Evolutionary conservation across 2,888 invertebrate species (phyloP).

Genomic region (Ophraella communa): DNA sequence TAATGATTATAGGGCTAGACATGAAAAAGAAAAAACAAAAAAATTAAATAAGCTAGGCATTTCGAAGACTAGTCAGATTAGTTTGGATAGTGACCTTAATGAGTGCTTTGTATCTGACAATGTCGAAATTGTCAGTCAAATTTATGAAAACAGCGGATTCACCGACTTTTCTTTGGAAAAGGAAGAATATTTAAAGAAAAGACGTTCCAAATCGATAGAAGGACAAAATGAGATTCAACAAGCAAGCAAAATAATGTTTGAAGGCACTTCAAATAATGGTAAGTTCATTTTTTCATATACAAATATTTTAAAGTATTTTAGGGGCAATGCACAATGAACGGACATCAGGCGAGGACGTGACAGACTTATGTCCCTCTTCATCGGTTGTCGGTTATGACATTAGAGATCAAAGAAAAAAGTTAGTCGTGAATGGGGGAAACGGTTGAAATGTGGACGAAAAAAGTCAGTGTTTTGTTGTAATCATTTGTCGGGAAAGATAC

Average conservation of each 20-base stretch:
- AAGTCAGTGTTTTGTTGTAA: too few relatives aligned
- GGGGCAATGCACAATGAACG: too few relatives aligned
- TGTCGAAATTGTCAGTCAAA: slow-evolving; percentile 49
- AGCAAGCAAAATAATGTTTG: slow-evolving; percentile 44
- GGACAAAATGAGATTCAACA: slow-evolving; percentile 31
- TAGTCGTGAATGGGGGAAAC: too few relatives aligned
- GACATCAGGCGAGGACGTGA: too few relatives aligned
- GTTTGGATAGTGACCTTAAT: slow-evolving; percentile 54
- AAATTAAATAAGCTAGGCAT: slow-evolving; percentile 58
- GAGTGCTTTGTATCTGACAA: slow-evolving; percentile 50
- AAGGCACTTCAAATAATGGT: slow-evolving; percentile 40
- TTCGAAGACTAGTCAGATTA: slow-evolving; percentile 59
- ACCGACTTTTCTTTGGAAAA: slow-evolving; percentile 24
- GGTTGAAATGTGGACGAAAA: too few relatives aligned
- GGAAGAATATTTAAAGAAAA: slow-evolving; percentile 38
- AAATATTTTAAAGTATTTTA: background rate
- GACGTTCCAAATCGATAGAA: slow-evolving; percentile 30
- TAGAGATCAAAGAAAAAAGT: too few relatives aligned
- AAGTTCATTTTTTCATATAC: slow-evolving; percentile 12
- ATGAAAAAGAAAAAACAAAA: slow-evolving; percentile 47
- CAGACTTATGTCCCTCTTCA: too few relatives aligned
- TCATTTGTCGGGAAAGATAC: too few relatives aligned
- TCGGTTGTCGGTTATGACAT: too few relatives aligned
- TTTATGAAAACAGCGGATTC: slow-evolving; percentile 34
- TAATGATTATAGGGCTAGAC: slow-evolving; percentile 55